These are phyloP conservation scores for Catocala sponsa DNA, from an alignment of 2,888 invertebrate species.

Conservation along the genomic window DNA sequence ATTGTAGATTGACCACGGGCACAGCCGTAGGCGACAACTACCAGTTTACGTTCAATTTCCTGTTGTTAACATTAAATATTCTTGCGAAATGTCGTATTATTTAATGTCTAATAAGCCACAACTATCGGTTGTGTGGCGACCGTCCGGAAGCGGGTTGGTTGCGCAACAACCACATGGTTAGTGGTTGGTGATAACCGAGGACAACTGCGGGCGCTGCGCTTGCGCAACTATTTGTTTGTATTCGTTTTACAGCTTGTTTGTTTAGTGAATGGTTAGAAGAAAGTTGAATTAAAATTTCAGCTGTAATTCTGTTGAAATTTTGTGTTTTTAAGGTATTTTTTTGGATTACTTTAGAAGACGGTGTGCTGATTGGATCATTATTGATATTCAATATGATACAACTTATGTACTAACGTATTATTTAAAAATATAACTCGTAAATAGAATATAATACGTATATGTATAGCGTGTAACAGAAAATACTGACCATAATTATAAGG, in stretches of 20 bases:
- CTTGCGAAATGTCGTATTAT: no score
- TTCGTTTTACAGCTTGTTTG: conserved; percentile 8
- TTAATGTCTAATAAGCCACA: no score
- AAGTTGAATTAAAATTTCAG: conserved; percentile 11
- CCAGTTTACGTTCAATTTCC: no score
- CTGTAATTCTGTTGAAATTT: background rate
- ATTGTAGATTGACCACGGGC: no score
- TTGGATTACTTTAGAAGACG: background rate
- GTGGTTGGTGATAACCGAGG: conserved; percentile 10
- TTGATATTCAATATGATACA: no score
- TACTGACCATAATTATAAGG: no score
- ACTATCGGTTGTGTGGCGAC: background rate
- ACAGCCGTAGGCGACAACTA: no score
- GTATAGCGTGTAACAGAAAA: no score
- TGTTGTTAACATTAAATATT: no score
- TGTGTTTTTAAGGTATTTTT: background rate
- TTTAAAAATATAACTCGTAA: no score
- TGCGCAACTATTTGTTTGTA: conserved; percentile 13
- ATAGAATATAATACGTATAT: no score
- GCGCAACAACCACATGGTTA: background rate
- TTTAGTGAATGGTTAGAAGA: conserved; percentile 22
- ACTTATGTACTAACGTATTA: no score
- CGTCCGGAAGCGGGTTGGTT: background rate
- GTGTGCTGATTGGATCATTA: background rate
- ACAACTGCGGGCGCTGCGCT: conserved; percentile 11